Base-by-base conservation (phyloP, 1,140 invertebrate genomes). In the Adelges cooleyi region DNA sequence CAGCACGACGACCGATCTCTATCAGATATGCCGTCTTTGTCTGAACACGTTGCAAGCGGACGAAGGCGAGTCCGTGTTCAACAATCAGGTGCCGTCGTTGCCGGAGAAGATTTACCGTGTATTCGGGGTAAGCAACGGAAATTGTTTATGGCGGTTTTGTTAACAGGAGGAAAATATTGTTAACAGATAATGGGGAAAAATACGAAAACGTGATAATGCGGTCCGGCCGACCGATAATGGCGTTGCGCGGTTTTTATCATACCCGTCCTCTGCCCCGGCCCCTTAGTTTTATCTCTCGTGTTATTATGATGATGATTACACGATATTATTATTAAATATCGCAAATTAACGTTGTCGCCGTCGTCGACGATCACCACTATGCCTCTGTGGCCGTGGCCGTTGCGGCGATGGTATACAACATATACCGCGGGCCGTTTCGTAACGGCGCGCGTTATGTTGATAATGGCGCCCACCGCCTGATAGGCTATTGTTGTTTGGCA, bases 181-280 rank as follows among this genome's bases (percentile, higher is more conserved):
- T 48, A 62, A 62, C 42, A 62, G 56, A 62, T 62, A 62, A 46
- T 62, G 42, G 36, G 42, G 56, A 17, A 33, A 62, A 46, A 48
- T 15, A 48, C 42, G 40, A 46, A 33, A 48, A 62, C 42, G 56
- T 62, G 56, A 62, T 62, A 46, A 59, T 59, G 54, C 54, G 42
- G 42, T 59, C 27, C 54, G 54, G 25, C 49, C 36, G 23, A 8
- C 54, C 54, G 54, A 59, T 59, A 62, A 62, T 62, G 56, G 56
- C 54, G 54, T 59, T 46, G 23, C 38, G 54, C 42, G 56, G 56
- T 48, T 62, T n/a, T 62, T 62, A 62, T 62, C 56, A 62, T 62
- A 33, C 5, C 11, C 11, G 29, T 33, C 29, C 29, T 33, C 29
- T 25, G 56, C 27, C 56, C 36, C 54, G 42, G 17, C 17, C 15